Conservation (phyloP, 2,888 invertebrate genomes). For the Rapana venosa region DNA sequence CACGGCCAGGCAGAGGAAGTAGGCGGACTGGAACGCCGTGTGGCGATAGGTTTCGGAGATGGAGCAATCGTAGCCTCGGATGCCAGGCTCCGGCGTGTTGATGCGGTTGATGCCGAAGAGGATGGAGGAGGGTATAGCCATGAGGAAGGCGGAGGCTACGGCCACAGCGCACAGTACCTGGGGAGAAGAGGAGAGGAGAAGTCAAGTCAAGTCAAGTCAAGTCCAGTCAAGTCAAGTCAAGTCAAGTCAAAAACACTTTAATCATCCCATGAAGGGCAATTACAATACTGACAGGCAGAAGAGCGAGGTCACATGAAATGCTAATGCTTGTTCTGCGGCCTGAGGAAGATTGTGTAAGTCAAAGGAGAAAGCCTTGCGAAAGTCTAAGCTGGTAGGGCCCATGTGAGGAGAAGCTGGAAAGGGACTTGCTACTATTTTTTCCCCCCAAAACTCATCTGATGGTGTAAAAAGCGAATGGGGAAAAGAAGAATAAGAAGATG, state of each 20-base stretch:
- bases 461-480: too few relatives aligned
- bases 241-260: too few relatives aligned
- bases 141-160: constrained; percentile 57
- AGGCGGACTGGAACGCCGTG: constrained; percentile 56
- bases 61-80: constrained; percentile 66
- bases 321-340: too few relatives aligned
- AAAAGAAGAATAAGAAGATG: too few relatives aligned
- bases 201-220: neutral
- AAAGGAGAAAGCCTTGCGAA: too few relatives aligned
- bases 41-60: constrained; percentile 60
- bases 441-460: too few relatives aligned
- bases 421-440: too few relatives aligned
- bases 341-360: too few relatives aligned
- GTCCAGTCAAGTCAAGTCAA: too few relatives aligned
- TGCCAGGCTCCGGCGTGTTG: constrained; percentile 52
- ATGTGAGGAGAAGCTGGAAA: constrained; percentile 18
- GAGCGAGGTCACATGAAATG: neutral
- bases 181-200: neutral
- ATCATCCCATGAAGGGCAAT: too few relatives aligned
- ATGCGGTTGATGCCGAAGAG: constrained; percentile 64
- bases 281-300: neutral
- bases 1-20: constrained; percentile 58
- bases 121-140: constrained; percentile 61
- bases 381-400: too few relatives aligned
- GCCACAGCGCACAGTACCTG: constrained; percentile 60